Evolutionary conservation across 35 echinoderm and acorn worm genomes (phyloP).

Genomic region (Chiridota heheva): DNA sequence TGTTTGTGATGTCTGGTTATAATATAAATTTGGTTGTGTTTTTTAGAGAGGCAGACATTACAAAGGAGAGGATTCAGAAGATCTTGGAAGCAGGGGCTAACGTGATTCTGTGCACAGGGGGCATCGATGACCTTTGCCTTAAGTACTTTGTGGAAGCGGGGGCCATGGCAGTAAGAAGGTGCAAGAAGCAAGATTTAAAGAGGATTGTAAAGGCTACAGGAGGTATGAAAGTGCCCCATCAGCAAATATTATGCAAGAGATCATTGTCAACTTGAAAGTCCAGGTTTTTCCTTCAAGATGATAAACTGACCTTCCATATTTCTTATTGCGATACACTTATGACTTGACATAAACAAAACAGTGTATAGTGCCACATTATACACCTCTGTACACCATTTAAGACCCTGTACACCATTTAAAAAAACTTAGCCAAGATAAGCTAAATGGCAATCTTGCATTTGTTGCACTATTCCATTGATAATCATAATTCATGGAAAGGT

Average conservation of each 20-base stretch:
- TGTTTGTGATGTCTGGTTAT: too few relatives aligned
- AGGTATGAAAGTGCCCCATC: constrained; percentile 35
- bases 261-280: background rate
- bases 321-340: too few relatives aligned
- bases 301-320: too few relatives aligned
- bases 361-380: too few relatives aligned
- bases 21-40: too few relatives aligned
- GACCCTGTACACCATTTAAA: too few relatives aligned
- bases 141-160: constrained; percentile 99
- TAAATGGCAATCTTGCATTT: too few relatives aligned
- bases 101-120: constrained; percentile 94
- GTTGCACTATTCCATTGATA: too few relatives aligned
- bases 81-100: constrained; percentile 84
- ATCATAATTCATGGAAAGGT: too few relatives aligned
- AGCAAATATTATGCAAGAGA: background rate
- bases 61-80: constrained; percentile 97
- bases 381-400: too few relatives aligned
- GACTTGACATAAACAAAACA: too few relatives aligned
- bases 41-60: constrained; percentile 92
- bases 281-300: background rate
- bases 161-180: constrained; percentile 94
- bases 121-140: constrained; percentile 97
- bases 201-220: constrained; percentile 97
- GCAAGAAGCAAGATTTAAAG: constrained; percentile 95
- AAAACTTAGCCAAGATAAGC: too few relatives aligned